Conservation (phyloP, 2,113 vertebrate species). For the Sapayoa aenigma region DNA sequence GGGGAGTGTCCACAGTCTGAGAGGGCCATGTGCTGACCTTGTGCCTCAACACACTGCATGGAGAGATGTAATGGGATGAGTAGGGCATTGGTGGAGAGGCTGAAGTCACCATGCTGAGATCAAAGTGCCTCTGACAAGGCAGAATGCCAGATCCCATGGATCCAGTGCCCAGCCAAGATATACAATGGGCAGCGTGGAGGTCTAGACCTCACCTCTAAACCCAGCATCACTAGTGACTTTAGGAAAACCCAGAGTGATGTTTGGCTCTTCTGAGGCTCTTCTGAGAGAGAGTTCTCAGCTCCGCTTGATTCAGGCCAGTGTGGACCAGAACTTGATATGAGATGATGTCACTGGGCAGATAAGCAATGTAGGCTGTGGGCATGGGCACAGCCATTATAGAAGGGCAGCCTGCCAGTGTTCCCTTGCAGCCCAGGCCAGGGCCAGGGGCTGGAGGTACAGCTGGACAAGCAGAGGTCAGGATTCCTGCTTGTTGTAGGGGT, state of each 20-base stretch:
- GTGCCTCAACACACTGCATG: background rate
- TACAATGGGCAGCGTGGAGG: fast-evolving
- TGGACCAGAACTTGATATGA: background rate
- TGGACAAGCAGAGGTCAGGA: background rate
- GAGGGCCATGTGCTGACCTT: background rate
- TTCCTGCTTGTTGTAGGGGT: background rate
- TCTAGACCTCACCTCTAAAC: background rate
- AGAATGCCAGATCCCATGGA: background rate
- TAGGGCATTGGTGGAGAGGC: background rate
- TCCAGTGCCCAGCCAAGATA: background rate
- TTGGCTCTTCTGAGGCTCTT: background rate
- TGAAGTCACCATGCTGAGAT: background rate
- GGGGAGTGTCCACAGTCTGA: background rate
- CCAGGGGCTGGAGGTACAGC: background rate
- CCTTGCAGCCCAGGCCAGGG: background rate
- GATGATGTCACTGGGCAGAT: fast-evolving
- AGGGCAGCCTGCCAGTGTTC: background rate
- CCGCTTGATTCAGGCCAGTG: background rate
- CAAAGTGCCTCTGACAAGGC: background rate
- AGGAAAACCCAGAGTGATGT: background rate
- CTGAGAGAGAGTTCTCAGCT: background rate
- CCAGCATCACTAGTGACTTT: background rate
- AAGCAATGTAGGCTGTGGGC: background rate
- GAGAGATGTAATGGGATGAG: background rate
- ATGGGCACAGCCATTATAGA: background rate